phyloP scores from a whole-genome alignment of 2,113 vertebrate species.

The Antigone vipio region DNA sequence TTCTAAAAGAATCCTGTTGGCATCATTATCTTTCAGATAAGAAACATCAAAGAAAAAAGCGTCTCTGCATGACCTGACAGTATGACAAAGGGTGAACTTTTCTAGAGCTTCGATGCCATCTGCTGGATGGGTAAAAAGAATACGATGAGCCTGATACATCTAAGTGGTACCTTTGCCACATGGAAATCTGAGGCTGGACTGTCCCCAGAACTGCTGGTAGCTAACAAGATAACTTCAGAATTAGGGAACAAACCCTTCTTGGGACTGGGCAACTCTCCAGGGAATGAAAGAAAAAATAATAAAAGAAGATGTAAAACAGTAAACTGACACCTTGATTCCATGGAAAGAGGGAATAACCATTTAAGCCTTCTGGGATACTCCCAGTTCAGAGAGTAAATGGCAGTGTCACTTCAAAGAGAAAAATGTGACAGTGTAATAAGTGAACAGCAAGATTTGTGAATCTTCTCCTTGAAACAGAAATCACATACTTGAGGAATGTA shows the following conservation, averaged over 20 bases:
- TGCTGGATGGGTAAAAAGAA: conserved; percentile 61
- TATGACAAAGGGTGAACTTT: background rate
- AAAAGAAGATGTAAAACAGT: background rate
- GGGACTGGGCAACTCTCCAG: background rate
- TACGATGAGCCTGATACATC: background rate
- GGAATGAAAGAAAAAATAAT: background rate
- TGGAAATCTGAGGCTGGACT: background rate
- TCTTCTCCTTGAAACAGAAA: background rate
- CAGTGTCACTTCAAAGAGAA: background rate
- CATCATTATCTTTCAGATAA: background rate
- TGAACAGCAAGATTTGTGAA: background rate
- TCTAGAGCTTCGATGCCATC: conserved; percentile 33
- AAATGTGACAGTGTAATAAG: background rate
- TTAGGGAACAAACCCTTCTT: background rate
- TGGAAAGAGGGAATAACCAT: background rate
- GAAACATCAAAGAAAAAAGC: background rate
- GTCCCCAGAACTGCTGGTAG: background rate
- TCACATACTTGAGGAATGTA: background rate
- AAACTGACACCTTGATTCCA: background rate
- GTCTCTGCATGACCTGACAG: fast-evolving
- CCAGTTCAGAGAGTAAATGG: background rate
- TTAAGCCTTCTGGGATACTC: background rate
- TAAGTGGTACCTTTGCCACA: background rate
- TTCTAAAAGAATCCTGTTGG: background rate
- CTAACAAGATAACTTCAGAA: background rate